Evolutionary conservation across 2,113 vertebrate species (phyloP).

Genomic region (Chinchilla lanigera): DNA sequence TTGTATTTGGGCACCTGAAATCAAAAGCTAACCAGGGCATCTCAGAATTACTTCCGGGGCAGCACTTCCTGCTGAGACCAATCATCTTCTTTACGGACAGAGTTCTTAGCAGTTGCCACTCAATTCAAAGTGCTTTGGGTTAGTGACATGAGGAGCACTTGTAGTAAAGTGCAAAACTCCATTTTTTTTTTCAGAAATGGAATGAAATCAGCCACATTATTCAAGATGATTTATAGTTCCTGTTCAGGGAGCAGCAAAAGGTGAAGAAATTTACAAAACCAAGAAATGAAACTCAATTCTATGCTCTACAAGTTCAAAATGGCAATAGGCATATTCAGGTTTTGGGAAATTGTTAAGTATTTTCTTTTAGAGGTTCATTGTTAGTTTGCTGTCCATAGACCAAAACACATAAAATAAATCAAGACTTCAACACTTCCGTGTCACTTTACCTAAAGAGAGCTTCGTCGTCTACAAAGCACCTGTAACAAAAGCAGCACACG

Average conservation of each 20-base stretch:
- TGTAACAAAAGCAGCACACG: background rate
- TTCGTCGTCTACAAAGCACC: background rate
- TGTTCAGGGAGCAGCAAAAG: conserved; percentile 36
- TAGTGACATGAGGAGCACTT: conserved; percentile 39
- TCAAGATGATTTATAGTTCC: conserved; percentile 61
- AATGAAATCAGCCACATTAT: conserved; percentile 63
- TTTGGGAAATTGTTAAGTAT: background rate
- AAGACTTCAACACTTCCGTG: background rate
- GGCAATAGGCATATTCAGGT: background rate
- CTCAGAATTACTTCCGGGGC: conserved; percentile 51
- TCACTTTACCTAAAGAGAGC: background rate
- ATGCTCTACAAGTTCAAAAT: background rate
- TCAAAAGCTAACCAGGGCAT: conserved; percentile 24
- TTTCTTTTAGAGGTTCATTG: background rate
- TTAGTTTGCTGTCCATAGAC: background rate
- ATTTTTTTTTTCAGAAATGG: conserved; percentile 66
- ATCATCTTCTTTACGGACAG: background rate
- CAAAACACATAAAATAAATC: background rate
- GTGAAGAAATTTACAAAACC: conserved; percentile 57
- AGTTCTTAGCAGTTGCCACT: conserved; percentile 34
- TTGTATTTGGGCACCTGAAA: conserved; percentile 67
- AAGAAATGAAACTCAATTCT: conserved; percentile 53
- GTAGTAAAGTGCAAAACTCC: conserved; percentile 77
- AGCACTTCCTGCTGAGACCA: conserved; percentile 60
- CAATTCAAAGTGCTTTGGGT: conserved; percentile 32